Evolutionary conservation across 2,113 vertebrate species (phyloP), one percentile per base, ranked within the genome.

Genomic region (Osmerus eperlanus): DNA sequence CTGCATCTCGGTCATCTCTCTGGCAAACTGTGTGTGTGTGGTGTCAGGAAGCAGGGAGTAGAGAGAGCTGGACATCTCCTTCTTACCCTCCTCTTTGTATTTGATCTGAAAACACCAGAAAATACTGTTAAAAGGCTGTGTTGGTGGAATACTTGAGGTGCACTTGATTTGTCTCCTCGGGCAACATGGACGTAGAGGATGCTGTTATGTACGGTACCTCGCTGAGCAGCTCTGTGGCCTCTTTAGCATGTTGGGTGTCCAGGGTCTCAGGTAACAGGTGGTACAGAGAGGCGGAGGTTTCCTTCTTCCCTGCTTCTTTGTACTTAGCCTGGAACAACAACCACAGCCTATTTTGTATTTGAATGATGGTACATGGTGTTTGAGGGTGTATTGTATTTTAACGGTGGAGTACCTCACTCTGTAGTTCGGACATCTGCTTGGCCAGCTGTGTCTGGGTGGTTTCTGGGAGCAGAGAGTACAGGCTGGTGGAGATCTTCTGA

Each of bases 41-140:
- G 97, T 98, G 23, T 95, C 93, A 3, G 95, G 90, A 84, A 98
- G 94, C 82, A 86, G 92, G 78, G 93, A 92, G 84, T 96, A 98
- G 2, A 97, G 89, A 68, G 91, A 86, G 14, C 89, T 79, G 19
- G 91, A 80, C 28, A 91, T 73, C 72, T 91, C 90, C 65, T 91
- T 89, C 85, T 92, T 95, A 25, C 88, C 83, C 14, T 78, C 90
- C 56, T 91, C 93, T 89, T 94, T 96, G 76, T 96, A 97, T 70
- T 93, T 95, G 55, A 91, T 83, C 95, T 97, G 81, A 25, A 16
- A 60, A 60, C 5, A n/a, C 18, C 18, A 60, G 4, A 53, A n/a
- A 56, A 56, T 56, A 6, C 15, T 55, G 18, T 55, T 11, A n/a
- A 14, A 55, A 19, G n/a, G 55, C 16, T 56, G 9, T 47, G 41